Evolutionary conservation across 1,140 invertebrate species (phyloP), one percentile per base, ranked within the genome.

Genomic region (Plectrocnemia conspersa): DNA sequence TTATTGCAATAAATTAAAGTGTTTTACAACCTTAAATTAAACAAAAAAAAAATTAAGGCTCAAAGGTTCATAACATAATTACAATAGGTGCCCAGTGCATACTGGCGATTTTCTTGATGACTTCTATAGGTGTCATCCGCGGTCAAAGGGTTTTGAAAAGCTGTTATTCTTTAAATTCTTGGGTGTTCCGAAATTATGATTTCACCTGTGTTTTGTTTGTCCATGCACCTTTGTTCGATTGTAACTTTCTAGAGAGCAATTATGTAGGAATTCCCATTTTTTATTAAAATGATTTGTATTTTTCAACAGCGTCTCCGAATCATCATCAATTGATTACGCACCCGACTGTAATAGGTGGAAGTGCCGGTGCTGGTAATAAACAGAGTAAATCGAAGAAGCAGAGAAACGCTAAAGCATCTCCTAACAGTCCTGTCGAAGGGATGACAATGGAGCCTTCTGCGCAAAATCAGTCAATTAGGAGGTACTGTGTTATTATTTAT

Each of bases 291-390:
- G 15, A 58, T 13, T 9, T 13, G 44, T 38, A 44, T 57, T 53
- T 41, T 54, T 63, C 61, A 64, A 18, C 71, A 83, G 82, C 81
- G 25, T 87, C 86, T 29, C 85, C 85, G 3, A 86, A 81, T 64
- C 84, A 86, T 68, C 79, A 83, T n/a, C 84, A 86, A 66, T 68
- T 86, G 58, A 85, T 89, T 57, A 85, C 82, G 40, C 86, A 86
- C 59, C 87, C 84, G 3, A 89, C 85, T 3, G 87, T 89, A 2
- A 90, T 90, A 42, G 80, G 81, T 40, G 52, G 41, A 9, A 55
- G 52, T 19, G 10, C 66, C 11, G 59, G 65, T 1, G 75, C 79
- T 0, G 79, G 84, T n/a, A 79, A 80, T 33, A 84, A 84, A 61
- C 78, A 82, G 21, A 44, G 75, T 41, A 87, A 88, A 68, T 81